Evolutionary conservation across 2,113 vertebrate species (phyloP).

Genomic region (Macrotis lagotis): DNA sequence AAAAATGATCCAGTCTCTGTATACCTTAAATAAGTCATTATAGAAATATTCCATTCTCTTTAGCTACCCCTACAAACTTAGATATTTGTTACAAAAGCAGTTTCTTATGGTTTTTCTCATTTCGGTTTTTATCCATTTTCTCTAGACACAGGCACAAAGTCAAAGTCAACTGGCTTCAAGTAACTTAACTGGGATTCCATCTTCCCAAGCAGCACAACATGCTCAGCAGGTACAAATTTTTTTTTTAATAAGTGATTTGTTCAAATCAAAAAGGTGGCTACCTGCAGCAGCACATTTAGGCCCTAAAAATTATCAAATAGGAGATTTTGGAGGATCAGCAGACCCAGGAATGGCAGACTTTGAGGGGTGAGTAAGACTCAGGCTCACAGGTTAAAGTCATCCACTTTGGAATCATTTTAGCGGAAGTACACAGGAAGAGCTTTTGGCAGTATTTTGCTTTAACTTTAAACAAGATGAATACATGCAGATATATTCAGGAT

Average conservation of each 20-base stretch:
- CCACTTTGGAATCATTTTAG: not conserved
- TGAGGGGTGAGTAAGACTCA: not conserved
- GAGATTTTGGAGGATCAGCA: not conserved
- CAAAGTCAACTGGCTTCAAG: constrained; percentile 83
- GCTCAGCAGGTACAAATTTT: constrained; percentile 82
- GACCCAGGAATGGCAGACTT: not conserved
- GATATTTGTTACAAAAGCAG: constrained; percentile 65
- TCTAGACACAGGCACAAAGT: constrained; percentile 83
- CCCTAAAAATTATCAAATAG: not conserved
- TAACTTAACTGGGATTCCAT: constrained; percentile 73
- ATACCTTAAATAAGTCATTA: constrained; percentile 21
- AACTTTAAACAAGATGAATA: not conserved
- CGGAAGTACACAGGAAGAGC: not conserved
- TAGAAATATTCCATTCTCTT: constrained; percentile 56
- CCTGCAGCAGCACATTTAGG: not conserved
- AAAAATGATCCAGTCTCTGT: constrained; percentile 19
- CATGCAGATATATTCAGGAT: not conserved
- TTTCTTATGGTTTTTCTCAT: constrained; percentile 65
- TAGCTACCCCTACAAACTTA: constrained; percentile 49
- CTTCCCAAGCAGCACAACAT: constrained; percentile 81
- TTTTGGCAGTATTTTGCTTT: not conserved
- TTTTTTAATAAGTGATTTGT: not conserved
- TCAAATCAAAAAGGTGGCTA: not conserved
- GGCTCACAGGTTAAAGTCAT: not conserved
- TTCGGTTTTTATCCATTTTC: constrained; percentile 7